Conservation (phyloP, 2,888 invertebrate genomes). For the Scrobipalpa atriplicella region DNA sequence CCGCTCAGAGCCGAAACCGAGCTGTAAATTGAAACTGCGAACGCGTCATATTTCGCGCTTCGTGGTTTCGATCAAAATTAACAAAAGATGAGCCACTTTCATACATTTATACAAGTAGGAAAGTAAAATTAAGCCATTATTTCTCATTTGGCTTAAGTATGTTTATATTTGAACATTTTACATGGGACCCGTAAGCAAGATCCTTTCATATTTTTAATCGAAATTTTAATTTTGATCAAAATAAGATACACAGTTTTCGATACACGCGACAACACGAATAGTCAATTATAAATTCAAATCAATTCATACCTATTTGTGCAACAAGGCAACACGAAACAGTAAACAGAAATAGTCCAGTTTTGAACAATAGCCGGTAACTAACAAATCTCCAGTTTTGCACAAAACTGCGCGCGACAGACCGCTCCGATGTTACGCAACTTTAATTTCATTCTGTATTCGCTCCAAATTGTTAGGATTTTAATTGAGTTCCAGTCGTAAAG, state of each 20-base stretch:
- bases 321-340: too few relatives aligned
- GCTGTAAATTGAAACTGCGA: conserved; percentile 43
- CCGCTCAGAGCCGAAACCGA: conserved; percentile 39
- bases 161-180: background rate
- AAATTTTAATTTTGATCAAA: too few relatives aligned
- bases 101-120: too few relatives aligned
- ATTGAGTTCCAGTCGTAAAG: conserved; percentile 70
- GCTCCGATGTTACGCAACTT: conserved; percentile 65
- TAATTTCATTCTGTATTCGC: conserved; percentile 66
- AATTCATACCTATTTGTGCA: too few relatives aligned
- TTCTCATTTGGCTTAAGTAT: too few relatives aligned
- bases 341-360: background rate
- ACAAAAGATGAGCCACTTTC: background rate
- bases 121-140: too few relatives aligned
- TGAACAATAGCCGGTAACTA: background rate
- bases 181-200: too few relatives aligned
- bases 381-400: conserved; percentile 4
- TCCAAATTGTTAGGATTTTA: conserved; percentile 71
- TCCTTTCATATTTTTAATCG: too few relatives aligned
- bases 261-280: too few relatives aligned
- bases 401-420: conserved; percentile 43
- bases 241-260: too few relatives aligned
- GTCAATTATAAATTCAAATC: too few relatives aligned
- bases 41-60: conserved; percentile 44
- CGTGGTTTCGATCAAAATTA: conserved; percentile 36